phyloP scores from a whole-genome alignment of 23 tunicate species.

The Styela clava region DNA sequence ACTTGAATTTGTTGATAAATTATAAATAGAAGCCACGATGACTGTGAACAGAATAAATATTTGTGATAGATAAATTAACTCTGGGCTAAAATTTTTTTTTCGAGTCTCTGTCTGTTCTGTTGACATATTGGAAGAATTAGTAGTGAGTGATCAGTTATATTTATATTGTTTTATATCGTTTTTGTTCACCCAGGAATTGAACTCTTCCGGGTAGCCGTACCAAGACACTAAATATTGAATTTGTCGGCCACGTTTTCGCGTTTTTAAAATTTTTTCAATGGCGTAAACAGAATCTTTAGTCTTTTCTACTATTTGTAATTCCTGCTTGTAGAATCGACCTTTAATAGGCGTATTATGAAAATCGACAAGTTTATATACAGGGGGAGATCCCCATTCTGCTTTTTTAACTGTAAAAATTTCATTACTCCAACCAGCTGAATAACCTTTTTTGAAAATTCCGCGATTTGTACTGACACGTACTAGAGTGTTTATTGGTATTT shows the following conservation, averaged over 20 bases:
- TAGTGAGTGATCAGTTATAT: no score
- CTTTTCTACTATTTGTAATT: neutral
- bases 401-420: neutral
- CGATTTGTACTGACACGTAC: neutral
- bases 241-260: neutral
- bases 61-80: no score
- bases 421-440: neutral
- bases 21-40: no score
- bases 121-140: no score
- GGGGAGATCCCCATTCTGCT: neutral
- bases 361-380: neutral
- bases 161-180: no score
- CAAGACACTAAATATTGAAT: neutral
- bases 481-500: neutral
- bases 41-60: no score
- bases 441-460: neutral
- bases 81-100: no score
- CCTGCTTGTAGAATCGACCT: neutral
- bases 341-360: neutral
- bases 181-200: neutral
- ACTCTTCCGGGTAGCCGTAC: neutral
- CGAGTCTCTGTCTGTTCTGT: no score
- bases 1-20: no score
- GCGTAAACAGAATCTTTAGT: neutral
- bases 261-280: neutral